Evolutionary conservation across 1,140 invertebrate species (phyloP), one percentile per base, ranked within the genome.

Genomic region (Coptotermes formosanus): DNA sequence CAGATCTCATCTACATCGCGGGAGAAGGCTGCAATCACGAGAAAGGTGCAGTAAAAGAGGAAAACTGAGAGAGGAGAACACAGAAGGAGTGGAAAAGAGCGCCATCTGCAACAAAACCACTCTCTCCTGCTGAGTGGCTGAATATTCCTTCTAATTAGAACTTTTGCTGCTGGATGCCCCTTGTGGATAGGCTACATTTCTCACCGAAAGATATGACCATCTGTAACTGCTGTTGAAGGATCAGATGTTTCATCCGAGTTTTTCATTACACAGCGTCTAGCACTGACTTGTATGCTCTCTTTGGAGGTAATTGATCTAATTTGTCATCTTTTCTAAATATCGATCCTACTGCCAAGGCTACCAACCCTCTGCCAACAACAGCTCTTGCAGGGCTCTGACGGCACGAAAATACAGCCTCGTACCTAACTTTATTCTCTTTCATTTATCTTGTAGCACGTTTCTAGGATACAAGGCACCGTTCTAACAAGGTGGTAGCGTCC

Each of bases 381-480:
- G 52, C 52, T 69, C 3, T n/a, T n/a, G 12, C 64, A 69, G 23
- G n/a, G n/a, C 64, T 12, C 64, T 8, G n/a, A 8, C 19, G 14
- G 64, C 25, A 75, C n/a, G n/a, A 75, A 75, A 75, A 75, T 75
- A 11, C n/a, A 75, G 25, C 64, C n/a, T 30, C 64, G 3, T 3
- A 6, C 25, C 64, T 1, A 14, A 75, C 64, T 75, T 30, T 14
- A 6, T 30, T 75, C 64, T 75, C 64, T 75, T 75, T 75, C 64
- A 75, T 75, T 75, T 75, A 75, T 75, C 64, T 75, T 30, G 64
- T 75, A 75, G 64, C 64, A 75, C 64, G 64, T 75, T 55, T n/a
- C 64, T 25, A 30, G 25, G 64, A 25, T 75, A 30, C 25, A 75
- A 3, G 64, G n/a, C 64, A 75, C 9, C 25, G 64, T 75, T 75